A percentile compares a stretch with the other conserved stretches of the same genome.
These are phyloP conservation scores for Dicerorhinus sumatrensis DNA, from an alignment of 2,113 vertebrate species.

Conservation along the genomic window DNA sequence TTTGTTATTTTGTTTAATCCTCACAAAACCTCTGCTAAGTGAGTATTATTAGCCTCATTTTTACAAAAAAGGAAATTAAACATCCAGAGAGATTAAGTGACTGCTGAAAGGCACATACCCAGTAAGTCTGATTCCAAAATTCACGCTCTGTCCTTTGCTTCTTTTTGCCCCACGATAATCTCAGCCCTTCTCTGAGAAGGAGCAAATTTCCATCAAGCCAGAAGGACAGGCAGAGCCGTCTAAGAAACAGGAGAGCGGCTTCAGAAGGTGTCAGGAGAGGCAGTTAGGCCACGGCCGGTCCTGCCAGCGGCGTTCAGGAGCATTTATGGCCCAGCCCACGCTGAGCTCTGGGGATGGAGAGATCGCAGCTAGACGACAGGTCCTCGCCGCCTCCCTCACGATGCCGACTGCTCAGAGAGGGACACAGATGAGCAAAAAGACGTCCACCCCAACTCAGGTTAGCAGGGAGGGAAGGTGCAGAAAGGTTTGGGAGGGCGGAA, in stretches of 20 bases:
- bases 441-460: background rate
- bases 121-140: background rate
- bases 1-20: constrained; percentile 53
- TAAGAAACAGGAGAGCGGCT: background rate
- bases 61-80: constrained; percentile 71
- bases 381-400: background rate
- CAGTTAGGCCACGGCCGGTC: no score
- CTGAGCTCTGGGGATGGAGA: background rate
- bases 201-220: background rate
- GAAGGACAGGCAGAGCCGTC: background rate
- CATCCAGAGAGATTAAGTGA: constrained; percentile 52
- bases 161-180: background rate
- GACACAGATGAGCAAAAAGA: background rate
- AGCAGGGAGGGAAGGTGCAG: background rate
- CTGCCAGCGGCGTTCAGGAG: background rate
- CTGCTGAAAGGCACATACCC: background rate
- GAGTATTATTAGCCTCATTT: constrained; percentile 61
- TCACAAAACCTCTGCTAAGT: constrained; percentile 17
- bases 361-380: background rate
- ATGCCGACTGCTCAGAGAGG: background rate
- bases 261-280: background rate
- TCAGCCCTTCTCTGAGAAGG: background rate
- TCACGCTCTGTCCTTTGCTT: background rate
- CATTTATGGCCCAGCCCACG: background rate
- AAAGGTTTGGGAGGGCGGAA: background rate